Evolutionary conservation across 1,140 invertebrate species (phyloP).

Genomic region (Neocloeon triangulifer): DNA sequence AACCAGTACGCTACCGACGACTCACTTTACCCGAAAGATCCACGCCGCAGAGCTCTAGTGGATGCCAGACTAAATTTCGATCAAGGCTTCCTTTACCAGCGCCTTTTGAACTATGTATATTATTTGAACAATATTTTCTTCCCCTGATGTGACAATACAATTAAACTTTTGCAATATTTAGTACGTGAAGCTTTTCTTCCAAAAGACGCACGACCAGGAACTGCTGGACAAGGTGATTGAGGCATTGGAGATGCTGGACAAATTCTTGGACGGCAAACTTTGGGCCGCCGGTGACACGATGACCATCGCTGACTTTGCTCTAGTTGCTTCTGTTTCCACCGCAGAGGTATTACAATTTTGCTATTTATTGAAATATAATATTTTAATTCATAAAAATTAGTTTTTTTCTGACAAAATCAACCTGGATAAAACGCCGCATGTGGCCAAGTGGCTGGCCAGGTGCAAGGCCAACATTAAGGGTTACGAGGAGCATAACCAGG

Average conservation of each 20-base stretch:
- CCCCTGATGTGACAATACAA: too few relatives aligned
- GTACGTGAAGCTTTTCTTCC: too few relatives aligned
- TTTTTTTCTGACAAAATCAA: too few relatives aligned
- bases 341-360: constrained; percentile 34
- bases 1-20: constrained; percentile 46
- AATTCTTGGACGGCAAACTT: constrained; percentile 34
- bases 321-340: constrained; percentile 35
- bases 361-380: too few relatives aligned
- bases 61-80: constrained; percentile 56
- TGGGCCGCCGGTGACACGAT: constrained; percentile 40
- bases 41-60: constrained; percentile 38
- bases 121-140: too few relatives aligned
- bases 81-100: constrained; percentile 32
- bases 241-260: constrained; percentile 37
- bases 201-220: too few relatives aligned
- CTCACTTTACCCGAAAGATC: constrained; percentile 40
- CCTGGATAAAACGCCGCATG: neutral
- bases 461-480: neutral
- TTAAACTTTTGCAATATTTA: too few relatives aligned
- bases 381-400: too few relatives aligned
- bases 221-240: constrained; percentile 33
- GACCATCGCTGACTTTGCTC: constrained; percentile 47
- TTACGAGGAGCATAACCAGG: neutral
- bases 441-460: neutral
- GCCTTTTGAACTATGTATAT: constrained; percentile 35